Base-by-base conservation (phyloP, 2,888 invertebrate genomes). In the Luperina nickerlii region DNA sequence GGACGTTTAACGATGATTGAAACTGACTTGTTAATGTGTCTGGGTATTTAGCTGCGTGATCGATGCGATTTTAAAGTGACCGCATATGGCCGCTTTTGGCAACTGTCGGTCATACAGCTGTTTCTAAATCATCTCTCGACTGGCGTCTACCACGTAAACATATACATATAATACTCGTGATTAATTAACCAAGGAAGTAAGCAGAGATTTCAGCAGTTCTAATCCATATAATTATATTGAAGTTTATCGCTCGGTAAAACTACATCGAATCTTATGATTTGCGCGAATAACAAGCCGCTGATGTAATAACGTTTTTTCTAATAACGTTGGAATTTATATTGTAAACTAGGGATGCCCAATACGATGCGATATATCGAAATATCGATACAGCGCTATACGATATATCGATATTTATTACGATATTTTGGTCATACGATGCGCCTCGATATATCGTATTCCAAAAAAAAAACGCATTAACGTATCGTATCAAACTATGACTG, bases 21-120 rank as follows among this genome's bases (percentile, higher is more conserved):
- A 87, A 76, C 87, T 79, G 84, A 81, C 81, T 78, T 76, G 75
- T 87, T 85, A 82, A 88, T 89, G 84, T 71, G 85, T 85, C 88
- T 87, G 70, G 27, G 81, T 84, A 78, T 88, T 88, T 82, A 87
- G 81, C 81, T 80, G 70, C 66, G 68, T 87, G 89, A 88, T 87
- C 85, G 84, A 89, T 89, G 88, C 82, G 80, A 79, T 76, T 82
- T 79, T 82, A 78, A 85, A 86, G 84, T 86, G 84, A 81, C 87
- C 78, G 73, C 81, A 88, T 76, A 74, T 81, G 87, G 80, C 75
- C 70, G 51, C 60, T 87, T 88, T 88, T 86, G 84, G 81, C 73
- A 84, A 78, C 73, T 60, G 71, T 57, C 65, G n/a, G 42, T 71
- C 65, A 27, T 74, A 51, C 79, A 78, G 77, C 82, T 87, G 82